Evolutionary conservation across 2,888 invertebrate species (phyloP).

Genomic region (Pristionchus japonicus): DNA sequence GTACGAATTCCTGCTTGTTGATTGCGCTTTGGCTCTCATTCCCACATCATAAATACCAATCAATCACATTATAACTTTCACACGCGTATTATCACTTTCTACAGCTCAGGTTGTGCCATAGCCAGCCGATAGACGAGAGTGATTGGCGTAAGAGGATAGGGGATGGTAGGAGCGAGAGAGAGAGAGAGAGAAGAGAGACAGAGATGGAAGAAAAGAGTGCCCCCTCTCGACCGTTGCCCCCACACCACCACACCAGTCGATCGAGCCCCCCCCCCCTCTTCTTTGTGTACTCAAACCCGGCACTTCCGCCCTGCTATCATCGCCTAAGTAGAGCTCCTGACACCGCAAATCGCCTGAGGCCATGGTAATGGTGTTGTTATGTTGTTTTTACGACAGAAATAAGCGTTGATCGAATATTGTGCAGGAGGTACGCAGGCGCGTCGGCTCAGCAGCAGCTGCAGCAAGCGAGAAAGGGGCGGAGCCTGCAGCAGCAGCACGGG

Average conservation of each 20-base stretch:
- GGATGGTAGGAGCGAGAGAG: neutral
- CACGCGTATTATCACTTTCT: too few species aligned
- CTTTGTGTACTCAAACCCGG: neutral
- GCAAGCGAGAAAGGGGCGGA: neutral
- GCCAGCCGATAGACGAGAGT: too few species aligned
- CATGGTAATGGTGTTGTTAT: neutral
- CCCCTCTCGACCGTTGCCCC: neutral
- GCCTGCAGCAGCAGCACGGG: slow-evolving; percentile 26
- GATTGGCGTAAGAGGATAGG: neutral
- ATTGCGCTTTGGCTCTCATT: too few species aligned
- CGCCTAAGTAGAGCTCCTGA: neutral
- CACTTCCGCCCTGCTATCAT: neutral
- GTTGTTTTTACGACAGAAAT: neutral
- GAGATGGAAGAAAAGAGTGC: neutral
- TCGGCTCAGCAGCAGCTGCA: neutral
- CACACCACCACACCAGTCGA: neutral
- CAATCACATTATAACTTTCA: too few species aligned
- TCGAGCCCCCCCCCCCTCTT: too few species aligned
- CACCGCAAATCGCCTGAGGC: neutral
- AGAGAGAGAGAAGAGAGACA: neutral
- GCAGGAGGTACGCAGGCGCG: neutral
- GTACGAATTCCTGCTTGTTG: neutral
- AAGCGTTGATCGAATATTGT: too few species aligned
- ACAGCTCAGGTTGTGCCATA: too few species aligned
- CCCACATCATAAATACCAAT: too few species aligned